Evolutionary conservation across 2,113 vertebrate species (phyloP), one percentile per base, ranked within the genome.

Genomic region (Girardinichthys multiradiatus): DNA sequence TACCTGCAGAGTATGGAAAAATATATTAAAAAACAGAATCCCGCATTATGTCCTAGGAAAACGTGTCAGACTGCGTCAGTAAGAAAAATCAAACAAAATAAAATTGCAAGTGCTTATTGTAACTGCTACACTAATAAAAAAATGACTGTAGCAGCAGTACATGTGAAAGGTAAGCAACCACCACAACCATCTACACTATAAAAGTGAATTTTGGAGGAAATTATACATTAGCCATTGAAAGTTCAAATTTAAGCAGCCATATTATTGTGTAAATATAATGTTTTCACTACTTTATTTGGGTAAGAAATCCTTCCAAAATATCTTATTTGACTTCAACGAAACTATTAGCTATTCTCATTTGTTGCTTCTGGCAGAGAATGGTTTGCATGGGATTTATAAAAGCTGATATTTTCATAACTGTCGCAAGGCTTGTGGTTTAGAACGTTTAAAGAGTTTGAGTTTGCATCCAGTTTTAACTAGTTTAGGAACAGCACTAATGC

Each of bases 1-100:
- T 98, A 97, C 96, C 98, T 98, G 97, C 95, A 95, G 95, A 96
- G 93, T 94, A 93, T 94, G 96, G 96, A 93, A 97, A 96, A 87
- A 91, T 76, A 94, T 77, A 83, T 77, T 15, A 30, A 35, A 37
- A 58, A 48, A 68, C 17, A 67, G 94, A 94, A 74, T 35, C 61
- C 68, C 60, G 69, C 58, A 11, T 19, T 66, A 45, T 90, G 94
- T 94, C 59, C 26, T 37, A 57, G 37, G 71, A 74, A 81, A 72
- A 63, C 58, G 30, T 68, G 31, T 70, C 64, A 69, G 63, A 33
- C 26, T 68, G 63, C 3, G 15, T 63, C 27, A 26, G 14, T n/a
- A 19, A 24, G 4, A 12, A 60, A 31, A 35, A 26, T 33, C 48
- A 27, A 51, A 29, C 6, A n/a, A 30, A 54, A 39, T 0, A 68